phyloP scores from a whole-genome alignment of 2,797 vertebrate species.

The Hylomyscus alleni region DNA sequence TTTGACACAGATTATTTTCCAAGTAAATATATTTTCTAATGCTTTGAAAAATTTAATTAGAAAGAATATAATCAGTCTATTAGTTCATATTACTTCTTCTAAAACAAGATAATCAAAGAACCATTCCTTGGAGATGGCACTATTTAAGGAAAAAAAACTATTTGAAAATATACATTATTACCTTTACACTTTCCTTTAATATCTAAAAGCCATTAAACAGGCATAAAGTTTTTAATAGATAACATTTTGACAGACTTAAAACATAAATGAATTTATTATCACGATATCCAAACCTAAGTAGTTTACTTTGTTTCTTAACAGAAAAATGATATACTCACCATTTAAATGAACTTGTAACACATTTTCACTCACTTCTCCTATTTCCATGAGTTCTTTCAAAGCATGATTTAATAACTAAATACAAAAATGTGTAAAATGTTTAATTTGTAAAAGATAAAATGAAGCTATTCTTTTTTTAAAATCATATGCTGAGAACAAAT shows the following conservation, averaged over 20 bases:
- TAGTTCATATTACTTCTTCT: neutral
- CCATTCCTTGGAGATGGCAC: neutral
- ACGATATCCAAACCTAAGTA: constrained; percentile 12
- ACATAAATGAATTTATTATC: constrained; percentile 33
- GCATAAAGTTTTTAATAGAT: constrained; percentile 10
- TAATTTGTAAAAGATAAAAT: constrained; percentile 43
- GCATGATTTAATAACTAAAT: constrained; percentile 92
- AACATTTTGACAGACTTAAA: constrained; percentile 38
- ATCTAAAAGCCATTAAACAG: constrained; percentile 40
- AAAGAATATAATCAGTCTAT: constrained; percentile 41
- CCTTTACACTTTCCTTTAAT: neutral
- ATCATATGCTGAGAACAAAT: constrained; percentile 6
- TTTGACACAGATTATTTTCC: constrained; percentile 39
- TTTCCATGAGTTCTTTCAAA: constrained; percentile 92
- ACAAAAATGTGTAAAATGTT: constrained; percentile 59
- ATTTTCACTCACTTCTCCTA: constrained; percentile 91
- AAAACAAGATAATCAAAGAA: constrained; percentile 5
- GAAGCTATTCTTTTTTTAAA: constrained; percentile 31
- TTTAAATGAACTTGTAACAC: constrained; percentile 95
- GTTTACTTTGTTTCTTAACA: neutral
- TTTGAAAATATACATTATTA: neutral
- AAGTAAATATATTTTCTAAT: constrained; percentile 41
- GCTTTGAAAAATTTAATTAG: constrained; percentile 53
- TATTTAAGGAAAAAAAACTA: neutral
- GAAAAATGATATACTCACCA: constrained; percentile 88